Conservation (phyloP, 2,113 vertebrate species). For the Podocnemis expansa region DNA sequence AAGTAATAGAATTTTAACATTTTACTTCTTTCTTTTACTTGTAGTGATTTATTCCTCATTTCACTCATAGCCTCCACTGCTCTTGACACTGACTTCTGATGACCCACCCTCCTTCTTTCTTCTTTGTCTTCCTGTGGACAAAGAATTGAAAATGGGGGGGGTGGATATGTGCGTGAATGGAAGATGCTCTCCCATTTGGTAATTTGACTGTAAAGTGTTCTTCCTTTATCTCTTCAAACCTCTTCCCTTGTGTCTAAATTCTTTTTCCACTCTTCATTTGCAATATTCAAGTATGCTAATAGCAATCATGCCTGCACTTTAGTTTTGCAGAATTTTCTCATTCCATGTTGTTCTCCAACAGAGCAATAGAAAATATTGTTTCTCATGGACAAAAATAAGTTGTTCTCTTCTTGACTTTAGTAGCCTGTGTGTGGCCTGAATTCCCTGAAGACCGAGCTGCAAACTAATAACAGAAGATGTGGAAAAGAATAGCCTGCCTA, state of each 20-base stretch:
- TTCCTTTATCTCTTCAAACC: not conserved
- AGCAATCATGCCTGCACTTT: not conserved
- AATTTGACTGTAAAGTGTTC: not conserved
- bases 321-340: not conserved
- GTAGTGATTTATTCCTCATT: not conserved
- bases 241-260: not conserved
- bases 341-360: not conserved
- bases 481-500: constrained; percentile 4
- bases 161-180: not conserved
- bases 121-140: not conserved
- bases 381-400: not conserved
- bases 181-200: not conserved
- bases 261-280: not conserved
- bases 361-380: constrained; percentile 37
- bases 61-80: not conserved
- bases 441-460: constrained; percentile 39
- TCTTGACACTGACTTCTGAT: not conserved
- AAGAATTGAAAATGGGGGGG: fast-evolving
- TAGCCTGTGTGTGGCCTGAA: constrained; percentile 70
- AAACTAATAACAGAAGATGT: not conserved
- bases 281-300: not conserved
- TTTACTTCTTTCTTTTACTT: not conserved
- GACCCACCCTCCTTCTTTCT: fast-evolving
- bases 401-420: not conserved
- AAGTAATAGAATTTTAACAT: not conserved